Evolutionary conservation across 2,888 invertebrate genomes (phyloP), one percentile per base, ranked within the genome.

Genomic region (Biston betularia): DNA sequence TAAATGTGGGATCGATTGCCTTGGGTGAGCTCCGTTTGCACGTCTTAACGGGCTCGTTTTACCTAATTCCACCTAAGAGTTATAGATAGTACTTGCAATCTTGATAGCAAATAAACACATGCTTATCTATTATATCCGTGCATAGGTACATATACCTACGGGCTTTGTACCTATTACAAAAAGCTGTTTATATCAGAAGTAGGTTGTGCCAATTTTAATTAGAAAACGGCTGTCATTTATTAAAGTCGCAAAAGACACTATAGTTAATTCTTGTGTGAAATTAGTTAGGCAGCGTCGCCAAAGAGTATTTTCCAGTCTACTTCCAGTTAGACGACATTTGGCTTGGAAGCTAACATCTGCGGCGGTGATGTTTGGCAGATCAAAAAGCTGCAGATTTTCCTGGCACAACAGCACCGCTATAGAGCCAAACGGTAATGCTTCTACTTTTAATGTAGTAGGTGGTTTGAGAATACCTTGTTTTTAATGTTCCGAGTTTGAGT

Each of bases 401-500:
- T 89, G 89, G 89, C 89, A 89, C 78, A 71, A 73, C 65, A 74
- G 72, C 69, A 66, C 67, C 70, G 72, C 65, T 62, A 64, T 52
- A 60, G 79, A 82, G 89, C 89, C 89, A 89, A 89, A 89, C 83
- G 84, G 83, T 82, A 77, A 74, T 79, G 70, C 76, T 71, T 76
- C 50, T n/a, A 66, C 60, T 70, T 82, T 82, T 81, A 79, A 84
- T 84, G 84, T 78, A 71, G 76, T 83, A 79, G 76, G 80, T 82
- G 76, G 75, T 72, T 69, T 67, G 75, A 67, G 66, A 1, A 12
- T 42, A 35, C 42, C 24, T 54, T 73, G 72, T 46, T 52, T 35
- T 65, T 62, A 59, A 56, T 42, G 5, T 34, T 33, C 40, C 7
- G n/a, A 42, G 14, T 45, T 48, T 69, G 63, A 46, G 68, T 64